Base-by-base conservation (phyloP, 1,140 invertebrate genomes). In the Trichoplusia ni region DNA sequence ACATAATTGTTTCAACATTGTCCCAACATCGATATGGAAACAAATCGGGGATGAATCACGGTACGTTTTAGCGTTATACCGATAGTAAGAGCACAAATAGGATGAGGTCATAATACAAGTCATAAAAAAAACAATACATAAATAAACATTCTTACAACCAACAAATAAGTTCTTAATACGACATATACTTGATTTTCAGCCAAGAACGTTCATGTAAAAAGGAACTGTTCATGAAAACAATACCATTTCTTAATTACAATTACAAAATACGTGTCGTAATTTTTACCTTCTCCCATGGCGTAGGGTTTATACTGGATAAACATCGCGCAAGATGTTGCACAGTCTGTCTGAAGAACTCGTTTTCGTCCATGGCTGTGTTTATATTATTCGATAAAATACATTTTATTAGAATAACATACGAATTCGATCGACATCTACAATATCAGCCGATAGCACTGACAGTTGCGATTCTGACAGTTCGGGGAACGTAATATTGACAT, bases 251-350 rank as follows among this genome's bases (percentile, higher is more conserved):
- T 44, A 73, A 70, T 74, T 70, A 75, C 60, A 63, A 75, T 76
- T 73, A 72, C 67, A 78, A 74, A 71, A 71, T 47, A 66, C 59
- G 47, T 63, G 33, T 60, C 29, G 54, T 27, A 59, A 60, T 60
- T 62, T 37, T 40, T 51, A 90, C 85, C 93, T 98, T 98, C 86
- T 97, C 95, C 95, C 96, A 97, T 89, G 96, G 95, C 70, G 96
- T 95, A 58, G 96, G 94, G 81, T 95, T 94, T 38, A 98, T 94
- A 60, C 93, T 94, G 13, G 96, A 96, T 65, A 98, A 89, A 69
- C 96, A 97, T 83, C 96, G 93, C 1, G 97, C 97, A 76, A 98
- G 93, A 91, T 97, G 96, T 83, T 97, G 94, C 29, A 98, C 95
- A 13, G 96, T 96, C 86, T 95, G 95, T 72, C 95, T 95, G 87